Evolutionary conservation across 2,113 vertebrate genomes (phyloP).

Genomic region (Lipotes vexillifer): DNA sequence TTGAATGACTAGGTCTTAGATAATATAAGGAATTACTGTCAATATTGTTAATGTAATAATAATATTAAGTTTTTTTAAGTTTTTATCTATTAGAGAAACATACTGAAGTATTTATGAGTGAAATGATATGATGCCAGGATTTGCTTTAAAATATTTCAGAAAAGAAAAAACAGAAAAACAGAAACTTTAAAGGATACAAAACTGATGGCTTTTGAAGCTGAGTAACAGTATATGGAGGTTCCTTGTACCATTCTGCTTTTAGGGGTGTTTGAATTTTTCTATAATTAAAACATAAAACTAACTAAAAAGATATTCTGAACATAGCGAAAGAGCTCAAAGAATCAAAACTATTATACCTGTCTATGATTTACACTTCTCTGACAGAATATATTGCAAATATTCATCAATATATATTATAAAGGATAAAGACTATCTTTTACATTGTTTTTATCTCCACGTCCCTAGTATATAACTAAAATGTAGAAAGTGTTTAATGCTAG

Average conservation of each 20-base stretch:
- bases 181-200: neutral
- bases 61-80: neutral
- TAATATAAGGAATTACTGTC: neutral
- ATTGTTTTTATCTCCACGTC: neutral
- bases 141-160: neutral
- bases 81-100: neutral
- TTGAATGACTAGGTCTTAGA: neutral
- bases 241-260: neutral
- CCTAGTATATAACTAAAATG: neutral
- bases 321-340: conserved; percentile 25
- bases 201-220: neutral
- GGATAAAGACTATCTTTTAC: neutral
- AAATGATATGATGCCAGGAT: neutral
- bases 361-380: conserved; percentile 35
- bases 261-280: neutral
- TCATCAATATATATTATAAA: neutral
- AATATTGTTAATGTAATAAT: neutral
- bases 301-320: conserved; percentile 12
- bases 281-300: neutral
- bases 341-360: neutral
- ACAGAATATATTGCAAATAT: neutral
- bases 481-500: neutral
- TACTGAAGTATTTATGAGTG: neutral
- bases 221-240: neutral
- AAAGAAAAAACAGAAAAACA: neutral